phyloP scores from a whole-genome alignment of 1,140 invertebrate genomes.

The Drosophila gunungcola region DNA sequence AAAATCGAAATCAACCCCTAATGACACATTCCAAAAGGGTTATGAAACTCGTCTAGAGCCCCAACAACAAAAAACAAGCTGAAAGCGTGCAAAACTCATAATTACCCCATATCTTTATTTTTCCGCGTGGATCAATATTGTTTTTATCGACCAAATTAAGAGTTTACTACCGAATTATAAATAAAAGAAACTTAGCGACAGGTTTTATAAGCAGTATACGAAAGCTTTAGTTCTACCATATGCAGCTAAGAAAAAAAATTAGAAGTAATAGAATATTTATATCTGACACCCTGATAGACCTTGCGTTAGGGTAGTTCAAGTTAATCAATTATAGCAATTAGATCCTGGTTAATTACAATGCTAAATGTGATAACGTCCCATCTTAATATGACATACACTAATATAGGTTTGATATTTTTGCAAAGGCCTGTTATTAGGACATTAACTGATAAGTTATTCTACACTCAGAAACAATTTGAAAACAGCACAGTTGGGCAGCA shows the following conservation, averaged over 20 bases:
- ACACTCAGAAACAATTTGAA: too few relatives aligned
- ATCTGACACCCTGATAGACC: too few relatives aligned
- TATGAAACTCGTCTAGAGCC: neutral
- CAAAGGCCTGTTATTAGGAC: neutral
- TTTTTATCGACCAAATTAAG: conserved; percentile 26
- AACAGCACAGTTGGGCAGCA: too few relatives aligned
- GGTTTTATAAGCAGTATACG: too few relatives aligned
- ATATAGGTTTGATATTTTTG: neutral
- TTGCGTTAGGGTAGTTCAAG: too few relatives aligned
- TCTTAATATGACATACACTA: neutral
- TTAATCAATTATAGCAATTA: neutral
- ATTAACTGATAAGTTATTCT: too few relatives aligned
- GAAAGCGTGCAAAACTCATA: neutral
- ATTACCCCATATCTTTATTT: neutral
- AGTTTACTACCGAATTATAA: neutral
- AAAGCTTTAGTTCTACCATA: too few relatives aligned
- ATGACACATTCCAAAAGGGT: neutral
- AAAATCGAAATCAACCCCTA: neutral
- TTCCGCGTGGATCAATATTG: conserved; percentile 15
- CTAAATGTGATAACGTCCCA: neutral
- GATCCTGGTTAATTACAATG: neutral
- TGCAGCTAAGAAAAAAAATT: too few relatives aligned
- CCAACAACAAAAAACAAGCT: neutral
- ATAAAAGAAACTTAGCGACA: neutral
- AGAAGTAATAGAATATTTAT: too few relatives aligned